These are phyloP conservation scores for Gallinago nigripennis DNA, from an alignment of 2,797 vertebrate genomes.

Conservation along the genomic window DNA sequence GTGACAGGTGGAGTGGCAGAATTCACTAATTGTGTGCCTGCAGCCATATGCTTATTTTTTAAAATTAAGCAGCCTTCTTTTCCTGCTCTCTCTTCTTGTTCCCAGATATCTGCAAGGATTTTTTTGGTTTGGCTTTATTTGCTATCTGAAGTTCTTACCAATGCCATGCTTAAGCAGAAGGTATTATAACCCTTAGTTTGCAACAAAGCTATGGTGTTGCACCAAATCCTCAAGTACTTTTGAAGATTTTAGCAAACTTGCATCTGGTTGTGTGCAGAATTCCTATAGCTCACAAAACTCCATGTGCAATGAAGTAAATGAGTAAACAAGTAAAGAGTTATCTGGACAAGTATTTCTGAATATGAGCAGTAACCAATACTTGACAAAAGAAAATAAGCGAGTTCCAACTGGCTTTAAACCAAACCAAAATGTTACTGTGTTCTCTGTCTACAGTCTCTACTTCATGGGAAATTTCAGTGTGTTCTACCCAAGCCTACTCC, in stretches of 20 bases:
- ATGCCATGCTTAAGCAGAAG: neutral
- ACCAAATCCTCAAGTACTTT: neutral
- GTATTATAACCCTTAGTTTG: neutral
- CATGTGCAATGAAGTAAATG: neutral
- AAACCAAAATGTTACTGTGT: neutral
- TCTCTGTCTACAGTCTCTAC: neutral
- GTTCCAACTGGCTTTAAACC: neutral
- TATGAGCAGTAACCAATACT: neutral
- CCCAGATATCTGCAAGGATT: neutral
- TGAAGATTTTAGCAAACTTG: neutral
- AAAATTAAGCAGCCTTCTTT: neutral
- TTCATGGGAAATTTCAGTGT: neutral
- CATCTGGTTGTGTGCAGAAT: neutral
- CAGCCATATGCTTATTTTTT: slow-evolving; percentile 34
- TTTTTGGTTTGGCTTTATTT: neutral
- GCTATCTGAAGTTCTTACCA: neutral
- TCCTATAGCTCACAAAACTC: neutral
- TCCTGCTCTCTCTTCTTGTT: neutral
- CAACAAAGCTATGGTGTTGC: neutral
- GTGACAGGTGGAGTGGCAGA: slow-evolving; percentile 1
- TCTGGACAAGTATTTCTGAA: neutral
- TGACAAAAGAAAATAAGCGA: neutral
- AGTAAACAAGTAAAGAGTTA: neutral
- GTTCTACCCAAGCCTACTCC: neutral
- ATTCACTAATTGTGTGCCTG: neutral